Base-by-base conservation (phyloP, 2,888 invertebrate species). In the Diogma glabrata region DNA sequence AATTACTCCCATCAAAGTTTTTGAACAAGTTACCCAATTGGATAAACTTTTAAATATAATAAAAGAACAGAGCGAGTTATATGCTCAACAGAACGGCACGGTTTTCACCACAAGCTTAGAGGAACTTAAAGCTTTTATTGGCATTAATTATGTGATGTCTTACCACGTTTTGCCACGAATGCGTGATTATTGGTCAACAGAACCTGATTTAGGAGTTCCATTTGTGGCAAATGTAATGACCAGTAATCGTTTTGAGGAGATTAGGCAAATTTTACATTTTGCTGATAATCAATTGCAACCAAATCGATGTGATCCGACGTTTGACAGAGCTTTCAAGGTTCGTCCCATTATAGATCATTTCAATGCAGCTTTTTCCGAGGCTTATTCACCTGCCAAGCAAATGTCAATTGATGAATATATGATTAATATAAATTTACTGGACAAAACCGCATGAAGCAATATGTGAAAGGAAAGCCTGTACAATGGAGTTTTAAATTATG, bases 291-390 rank as follows among this genome's bases (percentile, higher is more conserved):
- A 36, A 14, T 3, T 4, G 7, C 4, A 36, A 12, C 16, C 36
- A 36, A 3, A n/a, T n/a, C n/a, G n/a, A n/a, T n/a, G n/a, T n/a
- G n/a, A n/a, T n/a, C n/a, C n/a, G 16, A 3, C 36, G 36, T 14
- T n/a, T 36, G 36, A 36, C 36, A 36, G 36, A 1, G 36, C 36
- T 36, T 36, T 14, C 36, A 36, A 4, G 16, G 16, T 36, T 36
- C n/a, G 2, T 14, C 8, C 36, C n/a, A 16, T 36, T 16, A 36
- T 36, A 4, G 12, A 36, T 7, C 36, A 36, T 36, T 36, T 8
- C 36, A 36, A 36, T 36, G n/a, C 16, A 36, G n/a, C n/a, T 36
- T 52, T 50, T 48, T 30, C 49, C 56, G 54, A 22, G 3, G 36
- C 36, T 5, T n/a, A n/a, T n/a, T n/a, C n/a, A n/a, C n/a, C n/a